These are phyloP conservation scores for Syngnathus scovelli DNA, from an alignment of 2,113 vertebrate genomes.

Conservation along the genomic window DNA sequence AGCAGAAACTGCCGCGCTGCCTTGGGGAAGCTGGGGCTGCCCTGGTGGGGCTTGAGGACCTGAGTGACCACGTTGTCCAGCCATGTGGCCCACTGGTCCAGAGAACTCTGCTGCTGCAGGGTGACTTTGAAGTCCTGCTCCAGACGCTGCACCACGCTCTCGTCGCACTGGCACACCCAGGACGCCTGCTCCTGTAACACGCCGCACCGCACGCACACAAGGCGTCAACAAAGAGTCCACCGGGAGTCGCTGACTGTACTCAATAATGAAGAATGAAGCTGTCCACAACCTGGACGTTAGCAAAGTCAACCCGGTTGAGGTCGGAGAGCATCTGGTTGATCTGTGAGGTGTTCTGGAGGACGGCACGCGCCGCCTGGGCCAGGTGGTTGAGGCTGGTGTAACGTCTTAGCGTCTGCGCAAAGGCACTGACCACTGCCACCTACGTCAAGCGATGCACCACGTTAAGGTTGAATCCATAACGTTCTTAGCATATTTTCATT, in stretches of 20 bases:
- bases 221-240: background rate
- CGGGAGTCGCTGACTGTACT: background rate
- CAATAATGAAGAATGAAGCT: background rate
- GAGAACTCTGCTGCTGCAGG: slow-evolving; percentile 94
- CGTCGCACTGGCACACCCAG: slow-evolving; percentile 98
- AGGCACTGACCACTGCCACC: slow-evolving; percentile 92
- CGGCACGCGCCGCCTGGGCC: slow-evolving; percentile 89
- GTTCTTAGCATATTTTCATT: too few species aligned
- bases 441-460: slow-evolving; percentile 29
- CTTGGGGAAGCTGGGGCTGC: slow-evolving; percentile 88
- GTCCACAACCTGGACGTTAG: slow-evolving; percentile 82
- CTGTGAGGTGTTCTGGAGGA: slow-evolving; percentile 97
- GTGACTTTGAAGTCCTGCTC: slow-evolving; percentile 98
- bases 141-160: slow-evolving; percentile 88
- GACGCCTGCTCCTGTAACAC: slow-evolving; percentile 89
- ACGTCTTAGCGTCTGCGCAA: slow-evolving; percentile 88
- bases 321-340: slow-evolving; percentile 99
- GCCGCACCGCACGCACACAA: slow-evolving; percentile 18
- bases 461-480: too few species aligned
- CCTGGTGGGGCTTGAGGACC: slow-evolving; percentile 87
- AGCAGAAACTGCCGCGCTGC: slow-evolving; percentile 95
- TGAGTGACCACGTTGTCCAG: slow-evolving; percentile 92
- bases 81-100: slow-evolving; percentile 98
- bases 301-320: slow-evolving; percentile 96
- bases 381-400: slow-evolving; percentile 97